Percentiles rank a stretch among this genome's conserved stretches.
phyloP scores from a whole-genome alignment of 1,140 invertebrate genomes.

The Hyles euphorbiae region DNA sequence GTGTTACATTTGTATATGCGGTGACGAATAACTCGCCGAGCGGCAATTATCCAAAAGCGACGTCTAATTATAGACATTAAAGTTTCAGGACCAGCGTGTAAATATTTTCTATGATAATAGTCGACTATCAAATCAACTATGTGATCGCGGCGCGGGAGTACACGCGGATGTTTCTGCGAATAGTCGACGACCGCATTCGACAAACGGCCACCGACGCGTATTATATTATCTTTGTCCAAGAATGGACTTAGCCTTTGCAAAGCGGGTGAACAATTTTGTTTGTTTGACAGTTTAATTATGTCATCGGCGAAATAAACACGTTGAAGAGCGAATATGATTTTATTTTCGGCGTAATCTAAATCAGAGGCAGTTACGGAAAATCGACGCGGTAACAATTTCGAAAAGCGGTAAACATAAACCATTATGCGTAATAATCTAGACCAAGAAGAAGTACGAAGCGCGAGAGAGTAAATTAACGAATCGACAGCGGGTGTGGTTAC shows the following conservation, averaged over 20 bases:
- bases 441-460: not conserved
- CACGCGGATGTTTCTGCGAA: constrained; percentile 21
- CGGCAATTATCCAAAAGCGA: constrained; percentile 38
- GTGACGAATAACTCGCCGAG: constrained; percentile 17
- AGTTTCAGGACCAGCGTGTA: constrained; percentile 32
- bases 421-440: not conserved
- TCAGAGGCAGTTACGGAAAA: not conserved
- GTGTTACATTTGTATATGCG: not conserved
- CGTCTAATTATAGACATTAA: constrained; percentile 28
- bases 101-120: constrained; percentile 31
- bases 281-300: not conserved
- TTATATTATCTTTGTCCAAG: constrained; percentile 32
- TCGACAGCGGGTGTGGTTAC: not conserved
- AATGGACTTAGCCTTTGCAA: constrained; percentile 41
- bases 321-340: not conserved
- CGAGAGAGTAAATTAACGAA: constrained; percentile 1
- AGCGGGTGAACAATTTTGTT: not conserved
- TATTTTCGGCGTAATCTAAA: not conserved
- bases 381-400: not conserved
- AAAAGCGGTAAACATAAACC: constrained; percentile 2
- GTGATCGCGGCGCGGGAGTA: constrained; percentile 17
- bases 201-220: constrained; percentile 57
- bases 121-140: constrained; percentile 31
- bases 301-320: not conserved
- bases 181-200: constrained; percentile 26